Evolutionary conservation across 2,888 invertebrate species (phyloP), one percentile per base, ranked within the genome.

Genomic region (Euclidia mi): DNA sequence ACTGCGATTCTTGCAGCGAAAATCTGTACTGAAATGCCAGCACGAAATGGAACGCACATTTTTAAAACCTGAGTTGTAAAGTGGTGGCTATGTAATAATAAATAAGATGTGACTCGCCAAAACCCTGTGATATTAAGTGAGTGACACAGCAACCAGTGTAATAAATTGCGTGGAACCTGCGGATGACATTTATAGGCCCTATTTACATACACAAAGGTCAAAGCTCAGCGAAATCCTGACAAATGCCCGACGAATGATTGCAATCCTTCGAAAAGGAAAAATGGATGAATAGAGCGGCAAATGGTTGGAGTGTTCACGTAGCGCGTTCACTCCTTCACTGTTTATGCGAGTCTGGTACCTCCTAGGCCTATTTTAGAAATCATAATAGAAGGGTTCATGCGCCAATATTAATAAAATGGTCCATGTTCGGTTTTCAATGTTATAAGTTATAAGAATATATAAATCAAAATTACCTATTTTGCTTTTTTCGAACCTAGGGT

Each of bases 151-250:
- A 53, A 25, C 14, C 34, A 53, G 14, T 51, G 53, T 65, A 47
- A 72, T 60, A 71, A 65, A 58, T 66, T 56, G 58, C 35, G 46
- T 37, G 55, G 20, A 50, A 42, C 20, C 55, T 61, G 71, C 55
- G 58, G 67, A 56, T 59, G 64, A 71, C 63, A 55, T 73, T 70
- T 48, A 66, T 70, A 46, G 47, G 40, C 10, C 40, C 55, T 57
- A 49, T 68, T 72, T 69, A 72, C 70, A 62, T 62, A 55, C 48
- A 51, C 53, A 62, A 59, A 73, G 70, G 65, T 62, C 65, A 58
- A 59, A 56, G 40, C 58, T 65, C 58, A 17, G 34, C 48, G 37
- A 40, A 50, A 53, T 59, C 64, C 46, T 71, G 67, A 64, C 59
- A 62, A 74, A 74, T 58, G 48, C 40, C 46, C 56, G 45, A 12